phyloP scores from a whole-genome alignment of 2,797 vertebrate genomes.

The Anabacerthia variegaticeps region DNA sequence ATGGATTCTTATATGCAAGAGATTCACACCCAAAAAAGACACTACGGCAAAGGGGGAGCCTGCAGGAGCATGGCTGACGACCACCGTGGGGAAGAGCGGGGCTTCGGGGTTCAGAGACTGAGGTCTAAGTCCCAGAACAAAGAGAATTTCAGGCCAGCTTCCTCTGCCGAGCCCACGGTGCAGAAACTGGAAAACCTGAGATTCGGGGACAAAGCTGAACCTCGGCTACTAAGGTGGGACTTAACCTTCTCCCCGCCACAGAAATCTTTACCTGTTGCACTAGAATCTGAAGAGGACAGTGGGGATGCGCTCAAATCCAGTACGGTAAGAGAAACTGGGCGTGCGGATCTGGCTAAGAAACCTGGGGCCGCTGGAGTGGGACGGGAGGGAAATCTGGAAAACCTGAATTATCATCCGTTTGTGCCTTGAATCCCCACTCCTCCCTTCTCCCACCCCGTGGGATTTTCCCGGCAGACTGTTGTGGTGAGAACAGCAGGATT shows the following conservation, averaged over 20 bases:
- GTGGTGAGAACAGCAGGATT: neutral
- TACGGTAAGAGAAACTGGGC: slow-evolving; percentile 64
- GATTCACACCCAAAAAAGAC: slow-evolving; percentile 84
- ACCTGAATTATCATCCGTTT: accelerated
- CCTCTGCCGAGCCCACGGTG: slow-evolving; percentile 78
- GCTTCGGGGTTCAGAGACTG: slow-evolving; percentile 84
- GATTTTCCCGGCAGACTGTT: neutral
- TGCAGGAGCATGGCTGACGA: slow-evolving; percentile 80
- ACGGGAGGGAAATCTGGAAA: neutral
- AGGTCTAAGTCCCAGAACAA: slow-evolving; percentile 86
- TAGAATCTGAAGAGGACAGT: slow-evolving; percentile 85
- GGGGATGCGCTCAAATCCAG: slow-evolving; percentile 86
- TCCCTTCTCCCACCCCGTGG: neutral
- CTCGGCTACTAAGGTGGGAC: slow-evolving; percentile 90
- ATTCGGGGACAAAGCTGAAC: slow-evolving; percentile 86
- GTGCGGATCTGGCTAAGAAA: neutral
- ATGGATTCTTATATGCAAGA: slow-evolving; percentile 87
- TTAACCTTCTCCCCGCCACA: slow-evolving; percentile 93
- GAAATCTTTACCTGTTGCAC: slow-evolving; percentile 90
- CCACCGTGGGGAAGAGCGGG: slow-evolving; percentile 82
- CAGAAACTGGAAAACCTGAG: slow-evolving; percentile 91
- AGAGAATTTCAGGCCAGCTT: slow-evolving; percentile 84
- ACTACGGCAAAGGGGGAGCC: slow-evolving; percentile 79
- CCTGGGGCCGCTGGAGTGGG: neutral
- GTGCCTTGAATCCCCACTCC: neutral